Evolutionary conservation across 2,888 invertebrate species (phyloP).

Genomic region (Bugulina stolonifera): DNA sequence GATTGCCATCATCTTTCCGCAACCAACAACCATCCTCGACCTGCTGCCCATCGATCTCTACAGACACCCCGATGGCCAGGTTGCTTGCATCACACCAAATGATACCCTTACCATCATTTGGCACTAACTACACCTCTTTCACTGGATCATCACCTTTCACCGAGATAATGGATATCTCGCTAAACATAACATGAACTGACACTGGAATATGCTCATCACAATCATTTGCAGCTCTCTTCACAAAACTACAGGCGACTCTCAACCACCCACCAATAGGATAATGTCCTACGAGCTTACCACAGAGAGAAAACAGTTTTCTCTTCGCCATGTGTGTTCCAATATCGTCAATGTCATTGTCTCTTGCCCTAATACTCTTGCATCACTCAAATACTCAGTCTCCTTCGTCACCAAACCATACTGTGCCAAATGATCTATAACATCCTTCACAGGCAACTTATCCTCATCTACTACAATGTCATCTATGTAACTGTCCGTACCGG

Average conservation of each 20-base stretch:
- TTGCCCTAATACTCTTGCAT: conserved; percentile 23
- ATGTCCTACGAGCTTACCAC: conserved; percentile 23
- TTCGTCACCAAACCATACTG: conserved; percentile 25
- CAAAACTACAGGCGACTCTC: conserved; percentile 27
- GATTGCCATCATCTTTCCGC: conserved; percentile 18
- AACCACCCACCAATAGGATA: conserved; percentile 27
- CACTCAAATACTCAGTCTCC: neutral
- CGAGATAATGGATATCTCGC: neutral
- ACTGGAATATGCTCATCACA: neutral
- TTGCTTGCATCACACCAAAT: conserved; percentile 25
- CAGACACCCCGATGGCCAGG: conserved; percentile 16
- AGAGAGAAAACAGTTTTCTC: conserved; percentile 26
- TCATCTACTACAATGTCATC: conserved; percentile 25
- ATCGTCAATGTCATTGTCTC: neutral
- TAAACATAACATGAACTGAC: conserved; percentile 3
- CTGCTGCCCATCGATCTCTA: neutral
- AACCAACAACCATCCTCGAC: conserved; percentile 24
- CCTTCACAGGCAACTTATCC: neutral
- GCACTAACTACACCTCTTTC: conserved; percentile 15
- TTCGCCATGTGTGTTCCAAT: neutral
- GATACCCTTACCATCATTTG: neutral
- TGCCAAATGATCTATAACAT: neutral
- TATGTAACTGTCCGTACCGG: conserved; percentile 20
- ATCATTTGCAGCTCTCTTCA: neutral
- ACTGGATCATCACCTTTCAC: conserved; percentile 27